Base-by-base conservation (phyloP, 2,888 invertebrate genomes). In the Amblyjoppa proteus region DNA sequence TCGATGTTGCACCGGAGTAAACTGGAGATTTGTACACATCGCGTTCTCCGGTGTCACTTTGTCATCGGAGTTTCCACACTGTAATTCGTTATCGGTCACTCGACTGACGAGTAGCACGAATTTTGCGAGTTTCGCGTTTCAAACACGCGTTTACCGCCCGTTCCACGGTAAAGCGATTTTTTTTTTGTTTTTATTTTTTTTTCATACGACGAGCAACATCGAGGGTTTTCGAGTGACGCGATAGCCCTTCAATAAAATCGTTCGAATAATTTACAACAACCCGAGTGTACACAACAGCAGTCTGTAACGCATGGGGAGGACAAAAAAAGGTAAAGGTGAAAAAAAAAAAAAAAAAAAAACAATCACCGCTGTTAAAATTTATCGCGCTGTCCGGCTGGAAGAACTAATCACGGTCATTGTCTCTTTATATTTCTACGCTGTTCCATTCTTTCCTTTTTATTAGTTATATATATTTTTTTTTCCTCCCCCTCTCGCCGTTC, bases 31-130 rank as follows among this genome's bases (percentile, higher is more conserved):
- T 56, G 77, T 38, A 56, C 34, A 51, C 51, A 61, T 58, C 68
- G 38, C 68, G 75, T 41, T 84, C 76, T 83, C 85, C 51, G 61
- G 45, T 86, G 80, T 80, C 80, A 75, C 82, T 87, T 87, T 88
- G 80, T 88, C 73, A 83, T 83, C 75, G 45, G 84, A 84, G 81
- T 70, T 66, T 75, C 34, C 16, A 31, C 81, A 76, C 31, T 68
- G 49, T 70, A 58, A 58, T 41, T 75, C 80, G 80, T 81, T 86
- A 83, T 53, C 68, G 71, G 81, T 86, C 73, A 69, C n/a, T 51
- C 66, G 41, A 77, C 13, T 64, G 49, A 31, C 41, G 56, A 38
- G 71, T 53, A 68, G 56, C 49, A 9, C 49, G 66, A 45, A 75
- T 75, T 81, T 74, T 58, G 51, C 74, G 61, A 74, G 77, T 70